Base-by-base conservation (phyloP, 1,140 invertebrate genomes). In the Drosophila nigrodunni region DNA sequence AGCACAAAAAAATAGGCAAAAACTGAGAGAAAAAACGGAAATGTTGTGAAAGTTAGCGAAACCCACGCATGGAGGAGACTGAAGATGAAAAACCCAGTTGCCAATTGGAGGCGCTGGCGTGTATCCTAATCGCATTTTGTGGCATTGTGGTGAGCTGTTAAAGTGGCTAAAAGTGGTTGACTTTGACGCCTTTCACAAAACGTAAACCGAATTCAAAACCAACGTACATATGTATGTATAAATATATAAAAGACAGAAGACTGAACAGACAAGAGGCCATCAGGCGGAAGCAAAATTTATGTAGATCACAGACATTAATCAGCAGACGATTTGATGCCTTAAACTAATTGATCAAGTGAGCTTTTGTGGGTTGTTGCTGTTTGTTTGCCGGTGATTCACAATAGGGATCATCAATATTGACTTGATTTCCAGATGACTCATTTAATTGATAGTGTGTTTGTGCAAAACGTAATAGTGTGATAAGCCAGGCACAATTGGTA, bases 151-250 rank as follows among this genome's bases (percentile, higher is more conserved):
- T 61, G 50, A 41, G 37, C 57, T 68, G 18, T 57, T 65, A 13
- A 69, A 62, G 57, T 68, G 57, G 18, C 64, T 37, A 44, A 55
- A 74, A 69, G 72, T 37, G 65, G 58, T 74, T 74, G 58, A 70
- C 66, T 74, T 73, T 73, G 65, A 50, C 80, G 74, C 82, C 82
- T 86, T 87, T 85, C 82, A 85, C 82, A 78, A 81, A 69, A 60
- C 15, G 6, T 15, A 44, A 55, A 54, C 46, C 15, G 15, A 15
- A 15, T 15, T 15, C 15, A 15, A 13, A 35, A 37, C 49, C 57
- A 65, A 35, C 47, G 69, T 35, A 11, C 52, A 13, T 15, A 18
- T 13, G 18, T 39, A 70, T 50, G 43, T 58, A 58, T 58, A 66
- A 57, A 68, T 58, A 61, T 8, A 47, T 9, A n/a, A 25, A 52